phyloP scores from a whole-genome alignment of 1,140 invertebrate genomes.

The Acromyrmex heyeri region DNA sequence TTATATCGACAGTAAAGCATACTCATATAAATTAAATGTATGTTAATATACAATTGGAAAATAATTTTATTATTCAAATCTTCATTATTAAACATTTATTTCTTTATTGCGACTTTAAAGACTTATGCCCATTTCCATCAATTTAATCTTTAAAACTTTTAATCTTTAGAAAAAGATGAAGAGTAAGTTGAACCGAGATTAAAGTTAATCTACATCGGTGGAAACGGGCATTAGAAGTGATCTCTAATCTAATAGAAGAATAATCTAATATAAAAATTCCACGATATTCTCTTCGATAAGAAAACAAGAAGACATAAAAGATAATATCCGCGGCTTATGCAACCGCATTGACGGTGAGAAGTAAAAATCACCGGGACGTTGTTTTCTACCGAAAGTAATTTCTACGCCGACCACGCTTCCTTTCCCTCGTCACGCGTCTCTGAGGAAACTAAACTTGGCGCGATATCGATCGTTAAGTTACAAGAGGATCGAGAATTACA shows the following conservation, averaged over 20 bases:
- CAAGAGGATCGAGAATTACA: slow-evolving; percentile 31
- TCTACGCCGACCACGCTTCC: slow-evolving; percentile 48
- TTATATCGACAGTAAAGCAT: not conserved
- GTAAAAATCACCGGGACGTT: slow-evolving; percentile 15
- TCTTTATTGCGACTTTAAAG: not conserved
- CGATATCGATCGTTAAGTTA: slow-evolving; percentile 49
- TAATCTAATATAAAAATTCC: slow-evolving; percentile 13
- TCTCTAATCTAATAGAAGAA: slow-evolving; percentile 1
- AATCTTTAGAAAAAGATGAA: too few relatives aligned
- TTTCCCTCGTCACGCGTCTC: slow-evolving; percentile 38
- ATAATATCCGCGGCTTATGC: slow-evolving; percentile 15
- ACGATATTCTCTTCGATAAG: slow-evolving; percentile 2
- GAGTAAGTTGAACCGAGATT: too few relatives aligned
- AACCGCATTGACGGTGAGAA: slow-evolving; percentile 18
- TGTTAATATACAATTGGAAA: slow-evolving; percentile 5
- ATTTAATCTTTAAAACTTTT: too few relatives aligned
- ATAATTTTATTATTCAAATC: not conserved
- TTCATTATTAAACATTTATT: not conserved
- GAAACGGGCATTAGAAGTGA: not conserved
- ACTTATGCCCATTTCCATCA: not conserved
- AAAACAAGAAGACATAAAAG: not conserved
- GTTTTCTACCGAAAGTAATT: slow-evolving; percentile 48
- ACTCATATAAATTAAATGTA: not conserved
- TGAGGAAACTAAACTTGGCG: slow-evolving; percentile 48
- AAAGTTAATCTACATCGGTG: too few relatives aligned